Evolutionary conservation across 2,797 vertebrate species (phyloP), one percentile per base, ranked within the genome.

Genomic region (Sorex maritimensis): DNA sequence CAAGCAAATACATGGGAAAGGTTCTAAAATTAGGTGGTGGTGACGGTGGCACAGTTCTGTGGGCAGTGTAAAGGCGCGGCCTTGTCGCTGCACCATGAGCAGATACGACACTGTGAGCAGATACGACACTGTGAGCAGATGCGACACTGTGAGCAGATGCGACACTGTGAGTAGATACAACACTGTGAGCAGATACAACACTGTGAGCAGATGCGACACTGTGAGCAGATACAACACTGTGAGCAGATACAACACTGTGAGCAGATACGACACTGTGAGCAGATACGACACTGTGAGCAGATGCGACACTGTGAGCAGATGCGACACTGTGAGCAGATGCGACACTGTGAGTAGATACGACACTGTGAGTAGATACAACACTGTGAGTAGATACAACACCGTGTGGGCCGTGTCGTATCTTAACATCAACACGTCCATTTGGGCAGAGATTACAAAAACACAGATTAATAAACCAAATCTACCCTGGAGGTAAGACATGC

Each of bases 401-500:
- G 23, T 49, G 15, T n/a, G n/a, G 19, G 38, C 13, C 5, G 2
- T 75, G 44, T 87, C 83, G 55, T 24, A 83, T 55, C 55, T 89
- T 69, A 73, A 81, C 91, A 58, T 24, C 80, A 38, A 87, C 41
- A 86, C 17, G 41, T 71, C 55, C 63, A 81, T 78, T 72, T 78
- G 44, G 7, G 67, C 34, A 26, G 46, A 71, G 30, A 80, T 71
- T 61, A 87, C 17, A 28, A 88, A 88, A 44, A 72, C 28, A 81
- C 24, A 28, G 86, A 34, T 77, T 84, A 84, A 24, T 30, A 74
- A 92, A 61, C 34, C 68, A 86, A 21, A 17, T 89, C 83, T 84
- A 69, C 9, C 24, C 67, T 74, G 38, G 15, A 58, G 13, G 72
- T 58, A 44, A 79, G 12, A 10, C 86, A 67, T 46, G 8, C 63